A percentile compares a stretch with the other conserved stretches of the same genome.
phyloP scores from a whole-genome alignment of 30 jellyfish, hydroid and myxozoan species.

The Sanderia malayensis region DNA sequence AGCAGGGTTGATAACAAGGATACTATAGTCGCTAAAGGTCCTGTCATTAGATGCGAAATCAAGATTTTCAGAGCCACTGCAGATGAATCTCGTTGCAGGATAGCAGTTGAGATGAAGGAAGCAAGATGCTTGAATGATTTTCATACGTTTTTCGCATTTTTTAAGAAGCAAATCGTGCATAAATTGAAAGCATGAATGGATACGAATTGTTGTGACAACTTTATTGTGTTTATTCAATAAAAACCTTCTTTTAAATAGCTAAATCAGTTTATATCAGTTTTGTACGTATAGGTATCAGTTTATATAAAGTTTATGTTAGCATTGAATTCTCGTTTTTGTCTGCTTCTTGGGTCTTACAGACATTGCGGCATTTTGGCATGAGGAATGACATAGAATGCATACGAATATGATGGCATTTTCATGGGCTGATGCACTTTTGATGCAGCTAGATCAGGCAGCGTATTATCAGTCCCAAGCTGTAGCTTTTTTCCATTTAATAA shows the following conservation, averaged over 20 bases:
- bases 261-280: no score
- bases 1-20: no score
- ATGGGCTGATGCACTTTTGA: constrained; percentile 50
- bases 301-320: no score
- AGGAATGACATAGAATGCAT: constrained; percentile 65
- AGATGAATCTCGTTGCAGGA: constrained; percentile 26
- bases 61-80: neutral
- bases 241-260: no score
- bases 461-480: constrained; percentile 19
- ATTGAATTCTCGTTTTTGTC: no score
- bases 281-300: no score
- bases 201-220: no score
- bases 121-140: constrained; percentile 40
- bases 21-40: constrained; percentile 5
- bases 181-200: constrained; percentile 31
- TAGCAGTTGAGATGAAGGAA: constrained; percentile 20
- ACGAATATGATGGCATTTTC: constrained; percentile 61
- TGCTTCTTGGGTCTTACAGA: no score
- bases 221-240: no score
- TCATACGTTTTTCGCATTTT: constrained; percentile 82
- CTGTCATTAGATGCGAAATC: constrained; percentile 16
- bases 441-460: constrained; percentile 58
- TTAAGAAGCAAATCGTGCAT: constrained; percentile 55
- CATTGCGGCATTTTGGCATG: no score
- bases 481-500: constrained; percentile 68